phyloP scores from a whole-genome alignment of 1,140 invertebrate genomes.

The Meloidogyne hapla region DNA sequence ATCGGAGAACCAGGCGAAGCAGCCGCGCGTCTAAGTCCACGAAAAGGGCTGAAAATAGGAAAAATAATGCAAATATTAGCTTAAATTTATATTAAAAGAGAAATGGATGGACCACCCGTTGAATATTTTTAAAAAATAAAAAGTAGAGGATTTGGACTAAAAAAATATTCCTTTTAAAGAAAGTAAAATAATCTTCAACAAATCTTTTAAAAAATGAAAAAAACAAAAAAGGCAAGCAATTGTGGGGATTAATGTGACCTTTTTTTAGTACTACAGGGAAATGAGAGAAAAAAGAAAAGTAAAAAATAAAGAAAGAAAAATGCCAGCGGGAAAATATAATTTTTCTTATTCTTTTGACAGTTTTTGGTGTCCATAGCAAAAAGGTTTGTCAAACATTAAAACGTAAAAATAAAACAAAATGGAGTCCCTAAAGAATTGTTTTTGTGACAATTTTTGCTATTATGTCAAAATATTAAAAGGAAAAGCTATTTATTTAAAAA shows the following conservation, averaged over 20 bases:
- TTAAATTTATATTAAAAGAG: background rate
- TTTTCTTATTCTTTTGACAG: background rate
- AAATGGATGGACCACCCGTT: background rate
- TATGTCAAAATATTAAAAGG: background rate
- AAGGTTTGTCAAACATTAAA: background rate
- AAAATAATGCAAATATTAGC: background rate
- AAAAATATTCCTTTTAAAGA: background rate
- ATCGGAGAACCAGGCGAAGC: constrained; percentile 39
- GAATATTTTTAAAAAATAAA: background rate
- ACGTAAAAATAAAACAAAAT: background rate
- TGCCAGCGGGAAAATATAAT: background rate
- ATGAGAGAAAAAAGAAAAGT: background rate
- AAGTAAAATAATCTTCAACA: background rate
- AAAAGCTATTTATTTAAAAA: background rate
- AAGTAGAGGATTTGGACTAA: background rate
- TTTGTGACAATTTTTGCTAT: background rate
- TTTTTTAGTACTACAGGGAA: background rate
- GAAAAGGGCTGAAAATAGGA: constrained; percentile 50
- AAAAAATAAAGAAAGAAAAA: too few species aligned
- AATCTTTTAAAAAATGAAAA: background rate
- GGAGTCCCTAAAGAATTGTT: background rate
- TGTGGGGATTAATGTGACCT: constrained; percentile 1
- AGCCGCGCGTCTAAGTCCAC: constrained; percentile 43
- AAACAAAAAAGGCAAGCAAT: constrained; percentile 2
- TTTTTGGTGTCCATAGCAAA: background rate